Evolutionary conservation across 2,113 vertebrate genomes (phyloP).

Genomic region (Scomber scombrus): DNA sequence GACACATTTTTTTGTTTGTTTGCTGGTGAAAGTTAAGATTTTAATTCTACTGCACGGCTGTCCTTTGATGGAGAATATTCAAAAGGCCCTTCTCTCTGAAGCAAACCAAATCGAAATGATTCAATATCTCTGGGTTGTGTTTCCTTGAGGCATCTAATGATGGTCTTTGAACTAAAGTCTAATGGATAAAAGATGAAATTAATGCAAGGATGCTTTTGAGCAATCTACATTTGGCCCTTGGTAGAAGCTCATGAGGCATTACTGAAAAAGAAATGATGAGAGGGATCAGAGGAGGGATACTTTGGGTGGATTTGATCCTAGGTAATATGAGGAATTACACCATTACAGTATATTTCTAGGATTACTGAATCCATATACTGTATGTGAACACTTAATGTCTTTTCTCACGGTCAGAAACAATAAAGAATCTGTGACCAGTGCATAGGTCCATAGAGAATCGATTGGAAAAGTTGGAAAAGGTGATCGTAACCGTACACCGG

Average conservation of each 20-base stretch:
- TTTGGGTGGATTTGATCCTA: slow-evolving; percentile 33
- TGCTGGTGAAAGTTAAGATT: slow-evolving; percentile 57
- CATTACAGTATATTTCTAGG: slow-evolving; percentile 27
- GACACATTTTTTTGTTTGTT: slow-evolving; percentile 51
- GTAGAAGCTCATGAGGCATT: slow-evolving; percentile 32
- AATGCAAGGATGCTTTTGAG: slow-evolving; percentile 45
- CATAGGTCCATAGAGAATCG: slow-evolving; percentile 53
- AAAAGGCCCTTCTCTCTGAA: slow-evolving; percentile 32
- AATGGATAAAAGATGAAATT: slow-evolving; percentile 67
- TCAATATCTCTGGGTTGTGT: slow-evolving; percentile 33
- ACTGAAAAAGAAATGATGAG: slow-evolving; percentile 23
- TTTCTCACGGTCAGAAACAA: slow-evolving; percentile 12
- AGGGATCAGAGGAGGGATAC: slow-evolving; percentile 8
- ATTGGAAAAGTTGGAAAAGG: slow-evolving; percentile 55
- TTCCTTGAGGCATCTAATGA: slow-evolving; percentile 40
- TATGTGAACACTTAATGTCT: slow-evolving; percentile 10
- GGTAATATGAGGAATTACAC: background rate
- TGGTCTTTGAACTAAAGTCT: slow-evolving; percentile 39
- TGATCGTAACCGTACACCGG: slow-evolving; percentile 24
- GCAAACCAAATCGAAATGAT: slow-evolving; percentile 51
- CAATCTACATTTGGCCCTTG: slow-evolving; percentile 39
- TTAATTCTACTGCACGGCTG: slow-evolving; percentile 37
- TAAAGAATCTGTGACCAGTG: slow-evolving; percentile 38
- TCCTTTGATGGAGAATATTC: slow-evolving; percentile 54
- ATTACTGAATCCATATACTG: background rate